Evolutionary conservation across 2,113 vertebrate species (phyloP), one percentile per base, ranked within the genome.

Genomic region (Poeciliopsis turrubarensis): DNA sequence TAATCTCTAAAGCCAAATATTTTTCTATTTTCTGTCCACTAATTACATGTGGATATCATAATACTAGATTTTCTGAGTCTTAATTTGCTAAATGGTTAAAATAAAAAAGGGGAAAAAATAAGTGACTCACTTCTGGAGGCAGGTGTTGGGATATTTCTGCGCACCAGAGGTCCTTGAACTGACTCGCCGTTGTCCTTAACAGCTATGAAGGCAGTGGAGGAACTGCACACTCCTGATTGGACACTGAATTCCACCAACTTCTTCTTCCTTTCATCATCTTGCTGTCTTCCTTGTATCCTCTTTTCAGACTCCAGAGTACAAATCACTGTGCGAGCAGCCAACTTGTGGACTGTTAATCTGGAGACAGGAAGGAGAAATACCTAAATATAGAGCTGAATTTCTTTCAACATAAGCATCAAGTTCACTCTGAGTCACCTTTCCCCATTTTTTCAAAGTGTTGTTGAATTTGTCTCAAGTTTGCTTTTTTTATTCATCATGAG

Each of bases 121-220:
- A 65, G 25, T 65, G 0, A 73, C 71, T 51, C 37, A 73, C 71
- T 5, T 8, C 22, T 2, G 14, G 1, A 62, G 61, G 1, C 9
- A 30, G 61, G 19, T 47, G 61, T 73, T 73, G 71, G 61, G 47
- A 73, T 17, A 32, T 73, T 47, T 31, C 60, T 63, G 39, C 61
- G 61, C 22, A 64, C 27, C 60, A 95, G 69, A 10, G 94, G 91
- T 2, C 95, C 93, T 61, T 93, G 82, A 29, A 96, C 51, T 0
- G 78, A 72, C 27, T 91, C 10, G 0, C 86, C 79, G 8, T 73
- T 65, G 1, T 78, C 86, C 73, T 93, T 94, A 82, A 95, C 82
- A 14, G 93, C 95, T 22, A 96, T 81, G 61, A 95, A 96, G 25
- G 95, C 89, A 4, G 95, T 97, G 78, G 93, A 93, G 19, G 92